Evolutionary conservation across 2,113 vertebrate species (phyloP), one percentile per base, ranked within the genome.

Genomic region (Nesoenas mayeri): DNA sequence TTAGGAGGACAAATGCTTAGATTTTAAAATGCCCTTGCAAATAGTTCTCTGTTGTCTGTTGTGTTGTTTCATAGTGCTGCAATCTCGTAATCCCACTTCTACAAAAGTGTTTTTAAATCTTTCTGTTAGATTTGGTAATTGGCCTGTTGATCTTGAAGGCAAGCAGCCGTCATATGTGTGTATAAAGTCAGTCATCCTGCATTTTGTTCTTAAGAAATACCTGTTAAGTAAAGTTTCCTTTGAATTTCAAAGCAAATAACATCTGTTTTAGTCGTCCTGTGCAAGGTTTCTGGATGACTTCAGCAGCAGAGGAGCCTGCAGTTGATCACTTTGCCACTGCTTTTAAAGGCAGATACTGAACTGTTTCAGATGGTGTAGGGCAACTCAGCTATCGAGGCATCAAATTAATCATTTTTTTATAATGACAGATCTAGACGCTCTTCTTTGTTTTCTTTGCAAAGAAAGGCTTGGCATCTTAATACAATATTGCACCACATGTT

Each of bases 241-340:
- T 83, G 29, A 66, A 83, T 91, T 95, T 88, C 79, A 93, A 89
- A 88, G 71, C 71, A 80, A 77, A 79, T 44, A 74, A 64, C 60
- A 90, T 78, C 91, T 83, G 60, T 22, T 88, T 93, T 88, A 56
- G 44, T 79, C 20, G 50, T 74, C 26, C 26, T 84, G 32, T 66
- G 82, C 54, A 83, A 90, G 47, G 53, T 87, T 93, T 85, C 62
- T 95, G 89, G 64, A 66, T 91, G 58, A 73, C 42, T 77, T 91
- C 79, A 88, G 73, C 64, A 48, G 25, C 32, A 15, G 0, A 48
- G 60, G 20, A 88, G 25, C 58, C 80, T 94, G 93, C 22, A 80
- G 32, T 7, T 54, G 75, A 83, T 93, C 79, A 80, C 51, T 71
- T 90, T 90, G 62, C 60, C 22, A 10, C 47, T 88, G 54, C 60